Evolutionary conservation across 1,140 invertebrate genomes (phyloP), one percentile per base, ranked within the genome.

Genomic region (Gryllus bimaculatus): DNA sequence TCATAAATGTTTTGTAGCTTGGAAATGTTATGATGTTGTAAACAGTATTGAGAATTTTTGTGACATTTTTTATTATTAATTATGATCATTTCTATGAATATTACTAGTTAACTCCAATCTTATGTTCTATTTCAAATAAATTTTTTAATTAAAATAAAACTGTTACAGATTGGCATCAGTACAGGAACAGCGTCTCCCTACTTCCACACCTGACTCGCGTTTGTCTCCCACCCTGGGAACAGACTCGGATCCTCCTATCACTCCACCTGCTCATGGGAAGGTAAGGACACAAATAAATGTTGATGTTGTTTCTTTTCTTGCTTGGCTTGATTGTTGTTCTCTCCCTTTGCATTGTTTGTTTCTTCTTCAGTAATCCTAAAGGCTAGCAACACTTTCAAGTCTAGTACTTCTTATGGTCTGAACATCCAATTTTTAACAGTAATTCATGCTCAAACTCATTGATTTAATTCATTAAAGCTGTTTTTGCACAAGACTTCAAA

Each of bases 131-230:
- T 39, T 39, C 26, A 39, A 39, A 2, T 39, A 39, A 39, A 39
- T 39, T 39, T 39, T 2, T 39, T 39, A 39, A 39, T 39, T 2
- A 18, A 66, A 66, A 3, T 13, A 66, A 66, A 66, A 13, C 48
- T 48, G 13, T 74, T 47, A 20, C 78, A 98, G 96, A 84, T 90
- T 98, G 85, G 96, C 96, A 73, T 96, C 95, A 84, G 96, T 97
- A 54, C 96, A 98, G 89, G 96, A 98, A 86, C 95, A 97, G 86
- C 91, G 95, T 82, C 87, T 95, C 80, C 94, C 94, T 13, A 87
- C 90, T 76, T 83, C 87, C 84, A 90, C 81, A 87, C 89, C 81
- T 83, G 91, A 80, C 15, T 79, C 81, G 12, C 81, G 81, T 21
- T 84, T 90, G n/a, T 91, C 91, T 6, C 90, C 91, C 79, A 91